These are phyloP conservation scores for Semibalanus balanoides DNA, from an alignment of 1,140 invertebrate genomes.

Conservation along the genomic window DNA sequence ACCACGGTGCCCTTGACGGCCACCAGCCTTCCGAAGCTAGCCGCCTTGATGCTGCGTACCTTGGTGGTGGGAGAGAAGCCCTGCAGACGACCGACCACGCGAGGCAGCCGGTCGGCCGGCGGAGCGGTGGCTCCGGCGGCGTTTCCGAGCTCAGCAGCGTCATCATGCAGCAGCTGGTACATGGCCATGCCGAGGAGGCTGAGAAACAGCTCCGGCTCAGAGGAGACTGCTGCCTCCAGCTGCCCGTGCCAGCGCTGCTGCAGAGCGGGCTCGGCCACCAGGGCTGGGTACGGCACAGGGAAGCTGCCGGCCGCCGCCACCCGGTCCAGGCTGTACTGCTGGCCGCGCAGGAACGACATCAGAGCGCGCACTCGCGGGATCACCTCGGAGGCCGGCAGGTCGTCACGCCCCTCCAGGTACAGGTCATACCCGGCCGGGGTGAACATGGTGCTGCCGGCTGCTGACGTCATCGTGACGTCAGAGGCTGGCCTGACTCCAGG, in stretches of 20 bases:
- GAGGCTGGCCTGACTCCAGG: too few relatives aligned
- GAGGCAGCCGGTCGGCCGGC: background rate
- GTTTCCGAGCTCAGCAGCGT: background rate
- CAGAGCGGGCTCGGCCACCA: background rate
- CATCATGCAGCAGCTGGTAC: background rate
- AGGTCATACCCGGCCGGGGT: background rate
- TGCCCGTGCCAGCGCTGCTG: background rate
- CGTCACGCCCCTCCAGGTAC: background rate
- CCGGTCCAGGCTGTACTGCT: background rate
- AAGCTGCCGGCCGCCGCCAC: background rate
- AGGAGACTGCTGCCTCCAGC: background rate
- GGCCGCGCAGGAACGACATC: background rate
- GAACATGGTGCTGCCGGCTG: too few relatives aligned
- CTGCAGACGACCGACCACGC: background rate
- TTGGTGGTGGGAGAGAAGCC: background rate
- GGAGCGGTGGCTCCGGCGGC: too few relatives aligned
- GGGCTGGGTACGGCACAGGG: background rate
- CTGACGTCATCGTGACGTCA: too few relatives aligned
- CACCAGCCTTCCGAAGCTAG: conserved; percentile 54
- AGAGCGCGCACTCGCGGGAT: background rate
- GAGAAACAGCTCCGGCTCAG: background rate
- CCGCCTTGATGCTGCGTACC: background rate
- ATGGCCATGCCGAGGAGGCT: background rate
- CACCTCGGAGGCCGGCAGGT: background rate
- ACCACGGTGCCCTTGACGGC: conserved; percentile 73